Percentiles rank a stretch among this genome's conserved stretches.
phyloP scores from a whole-genome alignment of 2,797 vertebrate genomes.

The Phaenicophaeus curvirostris region DNA sequence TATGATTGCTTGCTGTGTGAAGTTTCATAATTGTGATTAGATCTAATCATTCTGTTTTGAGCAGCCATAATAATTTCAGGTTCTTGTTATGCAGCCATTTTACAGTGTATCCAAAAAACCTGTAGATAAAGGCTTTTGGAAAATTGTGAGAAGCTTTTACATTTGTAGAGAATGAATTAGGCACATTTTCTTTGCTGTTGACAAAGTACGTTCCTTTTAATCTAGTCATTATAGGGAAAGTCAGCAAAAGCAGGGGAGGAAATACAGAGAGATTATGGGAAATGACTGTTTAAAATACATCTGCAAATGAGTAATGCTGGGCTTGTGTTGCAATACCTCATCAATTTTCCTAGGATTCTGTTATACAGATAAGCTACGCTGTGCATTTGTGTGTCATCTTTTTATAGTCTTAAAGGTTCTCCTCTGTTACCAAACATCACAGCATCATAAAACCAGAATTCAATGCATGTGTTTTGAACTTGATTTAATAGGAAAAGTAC shows the following conservation, averaged over 20 bases:
- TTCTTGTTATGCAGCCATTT: background rate
- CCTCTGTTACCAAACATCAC: background rate
- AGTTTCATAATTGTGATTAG: conserved; percentile 34
- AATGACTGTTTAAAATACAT: conserved; percentile 67
- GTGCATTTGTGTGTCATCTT: background rate
- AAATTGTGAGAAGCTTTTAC: conserved; percentile 19
- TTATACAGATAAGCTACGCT: background rate
- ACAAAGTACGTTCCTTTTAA: conserved; percentile 58
- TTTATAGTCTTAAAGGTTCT: background rate
- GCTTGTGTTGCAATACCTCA: conserved; percentile 22
- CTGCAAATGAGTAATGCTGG: conserved; percentile 62
- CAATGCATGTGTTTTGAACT: background rate
- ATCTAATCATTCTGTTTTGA: conserved; percentile 17
- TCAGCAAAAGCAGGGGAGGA: conserved; percentile 57
- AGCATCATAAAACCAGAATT: background rate
- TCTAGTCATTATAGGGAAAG: conserved; percentile 60
- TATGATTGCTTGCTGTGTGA: background rate
- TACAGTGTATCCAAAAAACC: background rate
- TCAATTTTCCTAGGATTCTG: conserved; percentile 12
- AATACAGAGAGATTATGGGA: conserved; percentile 64
- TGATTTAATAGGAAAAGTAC: background rate
- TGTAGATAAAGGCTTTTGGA: background rate
- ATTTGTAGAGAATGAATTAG: conserved; percentile 43
- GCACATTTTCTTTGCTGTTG: conserved; percentile 47
- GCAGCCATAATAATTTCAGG: conserved; percentile 13